Conservation (phyloP, 1,140 invertebrate genomes). For the Philopotamus ludificatus region DNA sequence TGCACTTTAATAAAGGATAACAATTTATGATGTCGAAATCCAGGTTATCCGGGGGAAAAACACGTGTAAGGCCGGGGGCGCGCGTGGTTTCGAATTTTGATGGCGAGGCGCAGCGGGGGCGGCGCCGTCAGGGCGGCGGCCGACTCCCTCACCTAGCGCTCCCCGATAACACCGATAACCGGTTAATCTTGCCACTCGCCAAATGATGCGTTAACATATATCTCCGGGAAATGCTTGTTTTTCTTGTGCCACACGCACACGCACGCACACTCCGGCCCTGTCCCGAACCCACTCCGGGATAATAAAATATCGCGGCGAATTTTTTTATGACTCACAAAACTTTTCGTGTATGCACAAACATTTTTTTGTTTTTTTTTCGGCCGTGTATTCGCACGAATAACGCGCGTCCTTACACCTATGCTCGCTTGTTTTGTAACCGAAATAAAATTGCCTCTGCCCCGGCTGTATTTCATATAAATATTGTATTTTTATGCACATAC, state of each 20-base stretch:
- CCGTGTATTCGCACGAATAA: background rate
- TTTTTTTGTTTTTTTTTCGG: no score
- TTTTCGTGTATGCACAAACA: background rate
- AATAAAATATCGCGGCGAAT: constrained; percentile 4
- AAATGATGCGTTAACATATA: constrained; percentile 37
- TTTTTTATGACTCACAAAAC: background rate
- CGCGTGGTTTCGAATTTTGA: background rate
- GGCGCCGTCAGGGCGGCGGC: constrained; percentile 27
- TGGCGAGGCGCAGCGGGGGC: constrained; percentile 1
- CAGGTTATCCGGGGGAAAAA: constrained; percentile 19
- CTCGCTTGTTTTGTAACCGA: background rate
- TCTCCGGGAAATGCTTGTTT: constrained; percentile 15
- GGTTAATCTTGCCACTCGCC: constrained; percentile 32
- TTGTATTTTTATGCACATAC: no score
- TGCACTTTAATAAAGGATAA: constrained; percentile 11
- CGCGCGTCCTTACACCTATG: background rate
- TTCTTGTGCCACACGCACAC: background rate
- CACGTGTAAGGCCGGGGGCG: background rate
- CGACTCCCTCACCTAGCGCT: constrained; percentile 23
- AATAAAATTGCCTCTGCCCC: background rate
- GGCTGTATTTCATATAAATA: background rate
- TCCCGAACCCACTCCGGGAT: background rate
- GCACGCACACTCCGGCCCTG: no score
- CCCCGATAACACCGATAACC: constrained; percentile 29
- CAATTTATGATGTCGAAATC: constrained; percentile 11